A percentile compares a stretch with the other conserved stretches of the same genome.
Conservation (phyloP, 1,140 invertebrate species). For the Gerris buenoi region DNA sequence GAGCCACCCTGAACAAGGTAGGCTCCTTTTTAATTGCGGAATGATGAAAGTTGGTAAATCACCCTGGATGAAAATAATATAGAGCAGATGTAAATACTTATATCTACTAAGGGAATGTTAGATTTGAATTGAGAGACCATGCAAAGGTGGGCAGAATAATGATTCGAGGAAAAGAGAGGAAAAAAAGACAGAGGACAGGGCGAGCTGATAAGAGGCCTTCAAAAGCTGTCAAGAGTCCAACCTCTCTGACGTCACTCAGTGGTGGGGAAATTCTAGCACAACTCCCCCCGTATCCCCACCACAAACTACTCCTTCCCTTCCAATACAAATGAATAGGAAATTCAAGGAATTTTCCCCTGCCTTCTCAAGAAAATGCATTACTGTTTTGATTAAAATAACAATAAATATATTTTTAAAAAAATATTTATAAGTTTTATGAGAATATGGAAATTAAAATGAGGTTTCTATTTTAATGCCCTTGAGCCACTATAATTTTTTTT, state of each 20-base stretch:
- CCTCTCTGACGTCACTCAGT: not conserved
- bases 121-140: not conserved
- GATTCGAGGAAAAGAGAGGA: not conserved
- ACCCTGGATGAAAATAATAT: not conserved
- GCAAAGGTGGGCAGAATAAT: not conserved
- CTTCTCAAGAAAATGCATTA: no score
- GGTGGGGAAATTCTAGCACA: no score
- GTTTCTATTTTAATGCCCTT: no score
- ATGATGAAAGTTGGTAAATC: not conserved
- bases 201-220: not conserved
- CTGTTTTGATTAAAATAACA: no score
- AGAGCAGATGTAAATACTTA: not conserved
- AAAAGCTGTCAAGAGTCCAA: not conserved
- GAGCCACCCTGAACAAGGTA: not conserved
- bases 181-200: not conserved
- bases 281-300: no score
- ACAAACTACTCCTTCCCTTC: no score
- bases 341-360: no score
- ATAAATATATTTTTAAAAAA: no score
- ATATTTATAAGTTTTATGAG: no score
- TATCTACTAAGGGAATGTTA: not conserved
- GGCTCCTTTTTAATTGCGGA: not conserved
- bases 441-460: no score
- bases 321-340: no score
- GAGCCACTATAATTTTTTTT: no score